Conservation (phyloP, 64 coral and sea anemone species). For the Pachyseris speciosa region DNA sequence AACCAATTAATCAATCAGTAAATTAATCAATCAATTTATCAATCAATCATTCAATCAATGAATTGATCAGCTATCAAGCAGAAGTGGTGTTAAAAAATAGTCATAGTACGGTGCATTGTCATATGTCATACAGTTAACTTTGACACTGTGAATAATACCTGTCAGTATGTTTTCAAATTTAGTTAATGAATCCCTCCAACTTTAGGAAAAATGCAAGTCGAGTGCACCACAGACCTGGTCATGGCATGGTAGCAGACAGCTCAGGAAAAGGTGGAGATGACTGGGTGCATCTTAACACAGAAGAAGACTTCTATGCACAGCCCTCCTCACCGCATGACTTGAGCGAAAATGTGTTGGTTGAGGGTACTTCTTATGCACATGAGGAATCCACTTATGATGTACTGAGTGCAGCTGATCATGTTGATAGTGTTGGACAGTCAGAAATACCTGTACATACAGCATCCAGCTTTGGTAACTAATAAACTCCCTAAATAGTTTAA, state of each 20-base stretch:
- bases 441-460: neutral
- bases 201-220: constrained; percentile 69
- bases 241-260: neutral
- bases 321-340: neutral
- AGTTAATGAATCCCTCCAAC: no score
- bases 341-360: neutral
- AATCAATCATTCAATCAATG: no score
- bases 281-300: constrained; percentile 43
- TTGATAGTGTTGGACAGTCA: neutral
- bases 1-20: no score
- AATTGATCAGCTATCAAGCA: no score
- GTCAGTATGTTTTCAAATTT: no score
- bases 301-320: neutral
- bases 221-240: neutral
- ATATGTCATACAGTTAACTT: no score
- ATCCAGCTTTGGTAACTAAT: neutral
- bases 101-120: no score
- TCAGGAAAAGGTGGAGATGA: constrained; percentile 16
- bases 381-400: neutral
- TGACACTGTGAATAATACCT: no score
- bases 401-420: neutral
- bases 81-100: no score
- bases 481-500: no score
- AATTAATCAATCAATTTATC: no score
- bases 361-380: neutral